Evolutionary conservation across 2,113 vertebrate species (phyloP).

Genomic region (Gallinago undulata): DNA sequence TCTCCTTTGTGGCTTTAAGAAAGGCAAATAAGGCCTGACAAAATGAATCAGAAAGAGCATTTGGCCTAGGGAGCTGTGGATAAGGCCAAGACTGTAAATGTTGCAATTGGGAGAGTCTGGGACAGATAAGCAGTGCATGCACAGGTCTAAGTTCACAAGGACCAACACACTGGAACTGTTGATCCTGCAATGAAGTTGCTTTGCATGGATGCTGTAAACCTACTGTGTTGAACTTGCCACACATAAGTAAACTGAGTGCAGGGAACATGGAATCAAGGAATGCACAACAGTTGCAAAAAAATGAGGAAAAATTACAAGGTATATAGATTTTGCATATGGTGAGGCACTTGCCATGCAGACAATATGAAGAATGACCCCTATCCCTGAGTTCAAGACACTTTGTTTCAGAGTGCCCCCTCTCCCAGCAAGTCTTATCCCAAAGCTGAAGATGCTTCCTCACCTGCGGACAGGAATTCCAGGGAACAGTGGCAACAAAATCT

Average conservation of each 20-base stretch:
- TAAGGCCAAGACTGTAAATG: not conserved
- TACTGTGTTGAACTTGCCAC: not conserved
- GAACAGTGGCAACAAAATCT: not conserved
- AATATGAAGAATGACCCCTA: not conserved
- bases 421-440: not conserved
- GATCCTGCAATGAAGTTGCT: not conserved
- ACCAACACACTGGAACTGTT: not conserved
- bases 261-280: not conserved
- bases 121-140: not conserved
- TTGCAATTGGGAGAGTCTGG: not conserved
- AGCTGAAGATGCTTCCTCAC: not conserved
- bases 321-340: not conserved
- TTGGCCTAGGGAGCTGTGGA: not conserved
- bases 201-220: not conserved
- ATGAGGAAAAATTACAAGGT: not conserved
- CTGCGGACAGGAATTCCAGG: accelerated
- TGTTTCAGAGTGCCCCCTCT: not conserved
- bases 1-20: not conserved
- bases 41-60: not conserved
- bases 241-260: not conserved
- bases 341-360: not conserved
- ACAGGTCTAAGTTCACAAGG: not conserved
- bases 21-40: not conserved
- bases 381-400: not conserved
- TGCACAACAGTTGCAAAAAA: not conserved